These are phyloP conservation scores for Oreochromis niloticus DNA, from an alignment of 2,113 vertebrate species.

Conservation along the genomic window DNA sequence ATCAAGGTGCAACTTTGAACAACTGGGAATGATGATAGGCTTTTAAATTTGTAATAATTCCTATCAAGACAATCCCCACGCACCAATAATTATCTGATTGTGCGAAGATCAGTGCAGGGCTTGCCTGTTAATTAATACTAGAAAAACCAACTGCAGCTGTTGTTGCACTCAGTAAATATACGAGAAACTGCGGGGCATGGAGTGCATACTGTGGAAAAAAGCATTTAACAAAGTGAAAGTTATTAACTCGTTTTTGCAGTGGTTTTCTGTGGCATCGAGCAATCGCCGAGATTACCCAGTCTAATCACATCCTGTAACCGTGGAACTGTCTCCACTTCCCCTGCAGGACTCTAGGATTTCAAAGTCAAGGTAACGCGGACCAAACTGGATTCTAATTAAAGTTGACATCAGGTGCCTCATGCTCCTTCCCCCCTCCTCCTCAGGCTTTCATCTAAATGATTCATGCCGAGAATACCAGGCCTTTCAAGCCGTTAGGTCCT, in stretches of 20 bases:
- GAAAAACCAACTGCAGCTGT: background rate
- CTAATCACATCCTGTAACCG: slow-evolving; percentile 58
- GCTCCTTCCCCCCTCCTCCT: slow-evolving; percentile 41
- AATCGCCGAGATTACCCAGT: slow-evolving; percentile 38
- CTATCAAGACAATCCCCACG: background rate
- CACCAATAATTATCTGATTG: slow-evolving; percentile 13
- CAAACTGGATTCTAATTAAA: slow-evolving; percentile 74
- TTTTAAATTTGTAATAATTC: slow-evolving; percentile 26
- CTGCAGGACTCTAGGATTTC: slow-evolving; percentile 65
- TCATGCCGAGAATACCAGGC: slow-evolving; percentile 64
- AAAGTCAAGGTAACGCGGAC: slow-evolving; percentile 68
- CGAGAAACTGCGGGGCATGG: background rate
- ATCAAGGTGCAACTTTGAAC: slow-evolving; percentile 32
- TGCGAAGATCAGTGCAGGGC: background rate
- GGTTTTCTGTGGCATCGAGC: slow-evolving; percentile 25
- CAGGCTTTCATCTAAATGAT: slow-evolving; percentile 72
- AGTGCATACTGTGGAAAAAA: background rate
- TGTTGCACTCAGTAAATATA: background rate
- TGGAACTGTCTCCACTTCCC: slow-evolving; percentile 51
- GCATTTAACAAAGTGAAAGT: background rate
- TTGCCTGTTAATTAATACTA: background rate
- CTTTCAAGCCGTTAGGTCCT: slow-evolving; percentile 59
- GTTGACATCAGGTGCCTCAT: slow-evolving; percentile 70
- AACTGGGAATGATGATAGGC: slow-evolving; percentile 6
- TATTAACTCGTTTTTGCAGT: background rate